phyloP scores from a whole-genome alignment of 2,797 vertebrate genomes.

The Aphelocoma californica region DNA sequence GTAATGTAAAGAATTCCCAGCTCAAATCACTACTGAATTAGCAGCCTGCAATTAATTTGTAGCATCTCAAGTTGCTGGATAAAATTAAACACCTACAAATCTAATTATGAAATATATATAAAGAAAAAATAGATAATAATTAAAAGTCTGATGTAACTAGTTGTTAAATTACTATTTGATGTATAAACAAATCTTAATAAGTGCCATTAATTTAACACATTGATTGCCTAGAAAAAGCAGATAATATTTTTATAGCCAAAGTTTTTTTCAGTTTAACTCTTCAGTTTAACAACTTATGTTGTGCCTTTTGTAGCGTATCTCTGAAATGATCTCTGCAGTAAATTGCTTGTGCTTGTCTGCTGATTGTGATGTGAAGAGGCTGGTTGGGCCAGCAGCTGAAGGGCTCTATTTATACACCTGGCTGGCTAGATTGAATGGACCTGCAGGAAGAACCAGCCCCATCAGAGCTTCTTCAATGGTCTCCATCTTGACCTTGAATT shows the following conservation, averaged over 20 bases:
- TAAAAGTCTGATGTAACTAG: neutral
- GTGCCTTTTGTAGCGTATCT: constrained; percentile 56
- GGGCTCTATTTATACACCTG: constrained; percentile 64
- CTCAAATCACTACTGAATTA: constrained; percentile 9
- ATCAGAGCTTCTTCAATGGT: neutral
- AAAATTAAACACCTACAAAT: constrained; percentile 26
- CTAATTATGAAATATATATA: constrained; percentile 6
- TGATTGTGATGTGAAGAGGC: constrained; percentile 62
- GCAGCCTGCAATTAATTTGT: constrained; percentile 33
- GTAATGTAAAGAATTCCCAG: neutral
- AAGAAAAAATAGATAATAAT: neutral
- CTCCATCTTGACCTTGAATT: constrained; percentile 57
- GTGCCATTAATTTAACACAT: neutral
- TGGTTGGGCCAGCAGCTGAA: constrained; percentile 35
- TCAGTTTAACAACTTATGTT: neutral
- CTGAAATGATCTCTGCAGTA: constrained; percentile 64
- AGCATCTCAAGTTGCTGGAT: neutral
- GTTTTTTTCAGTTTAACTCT: constrained; percentile 3
- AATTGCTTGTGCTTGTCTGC: constrained; percentile 70
- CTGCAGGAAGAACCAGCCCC: neutral
- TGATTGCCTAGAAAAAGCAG: neutral
- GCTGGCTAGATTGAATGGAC: constrained; percentile 52
- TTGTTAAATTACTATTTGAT: neutral
- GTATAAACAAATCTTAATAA: constrained; percentile 41
- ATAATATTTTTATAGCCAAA: constrained; percentile 34